Base-by-base conservation (phyloP, 1,140 invertebrate genomes). In the Ladona fulva region DNA sequence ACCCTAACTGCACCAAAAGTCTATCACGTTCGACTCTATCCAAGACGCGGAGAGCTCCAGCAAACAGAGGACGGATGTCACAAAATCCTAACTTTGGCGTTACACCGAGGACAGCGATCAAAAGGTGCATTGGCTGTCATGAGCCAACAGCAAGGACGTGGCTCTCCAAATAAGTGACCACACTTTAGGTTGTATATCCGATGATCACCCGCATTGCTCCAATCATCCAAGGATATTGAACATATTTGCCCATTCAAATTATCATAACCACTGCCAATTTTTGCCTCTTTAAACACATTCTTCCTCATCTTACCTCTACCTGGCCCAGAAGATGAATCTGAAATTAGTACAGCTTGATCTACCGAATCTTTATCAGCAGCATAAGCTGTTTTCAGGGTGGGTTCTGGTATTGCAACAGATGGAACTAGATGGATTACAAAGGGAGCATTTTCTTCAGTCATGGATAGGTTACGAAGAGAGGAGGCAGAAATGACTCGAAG, bases 151-250 rank as follows among this genome's bases (percentile, higher is more conserved):
- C 91, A 87, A 24, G 97, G 93, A 83, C 96, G 97, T 74, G 88
- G 89, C 10, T 91, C 85, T 0, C 96, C 96, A 86, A 97, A 98
- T 0, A 97, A 85, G 86, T 98, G 96, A 0, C 96, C 96, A 86
- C 96, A 98, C 81, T 91, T 91, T 14, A 98, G 85, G 14, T 92
- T 91, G 10, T 91, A 91, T 0, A 97, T 84, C 75, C 94, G 87
- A 85, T 97, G 96, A 0, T 90, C 89, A 0, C 95, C 95, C 19
- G 90, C 90, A 82, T 91, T 95, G 0, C 91, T 94, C 92, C 94
- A 97, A 16, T 87, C 84, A 59, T 96, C 95, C 80, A 96, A 88
- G 82, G 96, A 98, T 80, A 98, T 97, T 0, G 94, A 88, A 81
- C 96, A 98, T 0, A 87, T 89, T 80, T 91, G 87, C 14, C 90